A percentile compares a stretch with the other conserved stretches of the same genome.
phyloP scores from a whole-genome alignment of 2,888 invertebrate species.

The Trilocha varians region DNA sequence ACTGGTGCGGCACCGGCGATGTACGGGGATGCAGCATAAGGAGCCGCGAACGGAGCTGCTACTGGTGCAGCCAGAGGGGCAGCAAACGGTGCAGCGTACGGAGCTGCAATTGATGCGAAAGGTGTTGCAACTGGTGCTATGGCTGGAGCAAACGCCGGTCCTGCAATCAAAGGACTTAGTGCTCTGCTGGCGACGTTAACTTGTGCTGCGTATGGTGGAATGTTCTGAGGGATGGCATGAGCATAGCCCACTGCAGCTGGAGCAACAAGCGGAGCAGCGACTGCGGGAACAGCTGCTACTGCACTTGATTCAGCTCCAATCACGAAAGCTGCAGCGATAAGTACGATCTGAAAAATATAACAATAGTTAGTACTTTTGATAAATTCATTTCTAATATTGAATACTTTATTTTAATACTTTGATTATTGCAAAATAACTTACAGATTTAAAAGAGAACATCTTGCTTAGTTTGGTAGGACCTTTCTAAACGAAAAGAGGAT shows the following conservation, averaged over 20 bases:
- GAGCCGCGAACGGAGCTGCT: slow-evolving; percentile 22
- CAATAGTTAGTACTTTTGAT: too few relatives aligned
- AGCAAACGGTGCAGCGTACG: slow-evolving; percentile 21
- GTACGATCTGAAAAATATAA: slow-evolving; percentile 47
- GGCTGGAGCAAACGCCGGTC: slow-evolving; percentile 30
- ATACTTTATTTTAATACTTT: too few relatives aligned
- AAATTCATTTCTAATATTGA: too few relatives aligned
- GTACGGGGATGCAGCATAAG: slow-evolving; percentile 19
- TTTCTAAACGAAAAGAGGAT: slow-evolving; percentile 61
- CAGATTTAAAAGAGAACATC: slow-evolving; percentile 68
- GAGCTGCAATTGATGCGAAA: slow-evolving; percentile 15
- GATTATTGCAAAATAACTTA: slow-evolving; percentile 26
- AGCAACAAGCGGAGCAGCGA: slow-evolving; percentile 57
- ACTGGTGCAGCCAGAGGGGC: slow-evolving; percentile 20
- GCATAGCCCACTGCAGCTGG: slow-evolving; percentile 73
- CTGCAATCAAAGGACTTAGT: slow-evolving; percentile 49
- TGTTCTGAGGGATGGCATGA: slow-evolving; percentile 74
- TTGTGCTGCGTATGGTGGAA: slow-evolving; percentile 76
- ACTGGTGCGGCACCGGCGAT: slow-evolving; percentile 16
- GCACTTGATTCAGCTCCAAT: slow-evolving; percentile 50
- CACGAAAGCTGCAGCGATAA: slow-evolving; percentile 51
- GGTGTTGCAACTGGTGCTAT: slow-evolving; percentile 24
- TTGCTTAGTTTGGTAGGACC: slow-evolving; percentile 55
- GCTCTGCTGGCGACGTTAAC: slow-evolving; percentile 69
- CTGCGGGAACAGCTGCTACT: slow-evolving; percentile 37